Base-by-base conservation (phyloP, 2,113 vertebrate species). In the Phodopus roborovskii region DNA sequence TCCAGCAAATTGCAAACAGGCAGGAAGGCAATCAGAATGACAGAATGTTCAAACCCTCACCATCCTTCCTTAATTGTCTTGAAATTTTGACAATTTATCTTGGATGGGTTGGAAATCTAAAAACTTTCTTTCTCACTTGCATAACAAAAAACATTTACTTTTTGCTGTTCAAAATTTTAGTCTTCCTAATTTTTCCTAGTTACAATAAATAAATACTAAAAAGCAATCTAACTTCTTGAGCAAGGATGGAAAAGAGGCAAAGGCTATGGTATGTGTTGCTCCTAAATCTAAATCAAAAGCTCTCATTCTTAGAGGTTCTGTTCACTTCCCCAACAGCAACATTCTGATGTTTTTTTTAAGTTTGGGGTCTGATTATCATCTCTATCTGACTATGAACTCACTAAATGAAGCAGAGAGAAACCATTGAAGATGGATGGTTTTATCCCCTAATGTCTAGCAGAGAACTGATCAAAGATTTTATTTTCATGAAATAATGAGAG, bases 371-470 rank as follows among this genome's bases (percentile, higher is more conserved):
- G 36, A 75, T 48, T 92, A 90, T 92, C 73, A n/a, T 75, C 70
- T 96, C 30, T 56, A 68, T 17, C 33, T 88, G 90, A 45, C 91
- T 79, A 94, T 92, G 58, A 85, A 33, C 12, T 90, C 73, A 48
- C 30, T 42, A 60, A 15, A 33, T 11, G 20, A 82, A 95, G 45
- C 66, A 91, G n/a, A 75, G 50, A 74, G n/a, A 94, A 82, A 11
- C 22, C 39, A 62, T 10, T 3, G 33, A 89, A 83, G 17, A 66
- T 13, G 15, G 93, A 82, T 45, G 7, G 11, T 71, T 45, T 88
- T 42, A 73, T 39, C 68, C 17, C 62, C 33, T 53, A 87, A 10
- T n/a, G 0, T 74, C n/a, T 77, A 45, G 36, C 71, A 96, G 13
- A 68, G 4, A 78, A 19, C 22, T 83, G 78, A 92, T 78, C 62